Conservation (phyloP, 1,140 invertebrate species). For the Nylanderia fulva region DNA sequence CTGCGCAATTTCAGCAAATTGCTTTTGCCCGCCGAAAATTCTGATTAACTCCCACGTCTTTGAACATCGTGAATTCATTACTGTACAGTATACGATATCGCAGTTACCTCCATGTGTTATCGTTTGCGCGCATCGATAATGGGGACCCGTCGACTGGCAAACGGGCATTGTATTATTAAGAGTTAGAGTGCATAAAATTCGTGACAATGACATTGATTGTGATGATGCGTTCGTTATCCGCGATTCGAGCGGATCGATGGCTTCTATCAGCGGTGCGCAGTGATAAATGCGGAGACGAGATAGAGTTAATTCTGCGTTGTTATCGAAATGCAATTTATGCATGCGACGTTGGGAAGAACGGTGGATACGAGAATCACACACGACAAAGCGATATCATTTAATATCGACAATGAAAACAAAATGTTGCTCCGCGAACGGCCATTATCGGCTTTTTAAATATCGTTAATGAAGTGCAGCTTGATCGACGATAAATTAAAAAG, state of each 20-base stretch:
- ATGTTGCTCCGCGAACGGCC: conserved; percentile 3
- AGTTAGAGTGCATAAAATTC: conserved; percentile 69
- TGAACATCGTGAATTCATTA: conserved; percentile 48
- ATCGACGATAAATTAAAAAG: conserved; percentile 53
- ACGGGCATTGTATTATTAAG: conserved; percentile 63
- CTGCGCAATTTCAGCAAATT: conserved; percentile 20
- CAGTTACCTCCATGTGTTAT: conserved; percentile 34
- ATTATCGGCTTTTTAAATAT: conserved; percentile 61
- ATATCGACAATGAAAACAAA: conserved; percentile 64
- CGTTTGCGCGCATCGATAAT: conserved; percentile 44
- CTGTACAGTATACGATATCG: conserved; percentile 28
- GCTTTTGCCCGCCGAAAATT: conserved; percentile 15
- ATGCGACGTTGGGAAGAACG: conserved; percentile 23
- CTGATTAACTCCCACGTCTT: conserved; percentile 50
- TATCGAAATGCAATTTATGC: conserved; percentile 77
- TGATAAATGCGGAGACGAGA: conserved; percentile 72
- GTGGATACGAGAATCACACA: conserved; percentile 36
- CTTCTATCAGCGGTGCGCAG: conserved; percentile 65
- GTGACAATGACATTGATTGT: conserved; percentile 66
- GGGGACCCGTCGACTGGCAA: conserved; percentile 28
- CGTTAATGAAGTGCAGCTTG: conserved; percentile 47
- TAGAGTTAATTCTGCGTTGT: conserved; percentile 75
- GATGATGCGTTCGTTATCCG: conserved; percentile 72
- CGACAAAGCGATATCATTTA: conserved; percentile 66
- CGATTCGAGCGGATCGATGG: conserved; percentile 63